Base-by-base conservation (phyloP, 2,113 vertebrate species). In the Macquaria ambigua region DNA sequence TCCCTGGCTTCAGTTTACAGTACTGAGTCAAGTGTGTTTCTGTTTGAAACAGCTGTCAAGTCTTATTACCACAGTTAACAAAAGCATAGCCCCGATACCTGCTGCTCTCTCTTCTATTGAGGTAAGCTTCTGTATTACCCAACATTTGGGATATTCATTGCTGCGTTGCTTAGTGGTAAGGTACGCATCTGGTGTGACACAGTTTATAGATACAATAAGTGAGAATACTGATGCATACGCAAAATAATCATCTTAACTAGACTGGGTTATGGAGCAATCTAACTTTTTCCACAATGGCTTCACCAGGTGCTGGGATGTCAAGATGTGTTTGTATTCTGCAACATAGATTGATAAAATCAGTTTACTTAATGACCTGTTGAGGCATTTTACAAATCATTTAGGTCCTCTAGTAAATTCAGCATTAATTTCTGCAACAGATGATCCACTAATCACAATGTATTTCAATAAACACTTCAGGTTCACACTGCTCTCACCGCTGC, bases 101-200 rank as follows among this genome's bases (percentile, higher is more conserved):
- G 69, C 72, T 81, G 62, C 62, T 79, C 86, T 85, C 81, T 77
- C 53, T 79, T 53, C 31, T 20, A 53, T 1, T 62, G 34, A 87
- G 68, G 86, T 37, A 69, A 64, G 69, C 41, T 7, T 72, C 31
- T 23, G 43, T 6, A 14, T 37, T 2, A 18, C 5, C 20, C 55
- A 58, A 39, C 28, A 73, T 53, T 16, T 31, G 12, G 28, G 12
- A 50, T 48, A 28, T 23, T 77, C 12, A 21, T 25, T 31, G 48
- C 37, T 8, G 58, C 14, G 20, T 74, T 72, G 61, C 72, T 75
- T 52, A 34, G 11, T 46, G 34, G 25, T 41, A 84, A 55, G 3
- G 34, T 23, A 39, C 14, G 5, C 39, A 31, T 55, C 41, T 62
- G 37, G 25, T 31, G 46, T 55, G 68, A 70, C 66, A 67, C 64